Evolutionary conservation across 2,113 vertebrate species (phyloP), one percentile per base, ranked within the genome.

Genomic region (Cryptotis parvus): DNA sequence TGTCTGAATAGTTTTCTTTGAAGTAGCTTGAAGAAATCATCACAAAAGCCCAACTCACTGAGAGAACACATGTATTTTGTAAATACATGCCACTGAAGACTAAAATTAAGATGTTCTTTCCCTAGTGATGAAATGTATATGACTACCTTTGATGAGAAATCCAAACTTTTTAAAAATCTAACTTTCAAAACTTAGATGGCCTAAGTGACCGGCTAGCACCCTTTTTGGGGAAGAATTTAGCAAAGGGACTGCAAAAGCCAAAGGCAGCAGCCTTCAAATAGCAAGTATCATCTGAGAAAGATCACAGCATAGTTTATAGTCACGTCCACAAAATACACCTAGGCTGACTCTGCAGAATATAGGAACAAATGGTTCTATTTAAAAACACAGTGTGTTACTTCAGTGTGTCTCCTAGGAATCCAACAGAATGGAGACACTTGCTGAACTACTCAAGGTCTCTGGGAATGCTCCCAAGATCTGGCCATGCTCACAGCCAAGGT

Each of bases 31-130:
- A 87, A 74, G 70, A 80, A 41, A 88, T 55, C 16, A 88, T 41
- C 52, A 90, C 29, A 91, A 83, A 4, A 91, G 39, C 37, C 75
- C 55, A 78, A 82, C 74, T 73, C 88, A 94, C 1, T 49, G 43
- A 90, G 4, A 63, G 3, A 55, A 22, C 9, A 74, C 68, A 45
- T 92, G 12, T 66, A 80, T 88, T 87, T 75, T 93, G 37, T 80
- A 95, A 87, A 84, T 41, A 43, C 33, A 83, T 87, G 49, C 95
- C 78, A 90, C 72, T 69, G 63, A 81, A 84, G 24, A 75, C 61
- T 89, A 93, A 92, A 91, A 91, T 31, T 45, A 91, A 75, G 31
- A 91, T 37, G 33, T 66, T 52, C 27, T 75, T 95, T 94, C 77
- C 33, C 41, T 31, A 93, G 35, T 41, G 52, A 63, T 22, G 4